Conservation (phyloP, 2,113 vertebrate genomes). For the Serinus canaria region DNA sequence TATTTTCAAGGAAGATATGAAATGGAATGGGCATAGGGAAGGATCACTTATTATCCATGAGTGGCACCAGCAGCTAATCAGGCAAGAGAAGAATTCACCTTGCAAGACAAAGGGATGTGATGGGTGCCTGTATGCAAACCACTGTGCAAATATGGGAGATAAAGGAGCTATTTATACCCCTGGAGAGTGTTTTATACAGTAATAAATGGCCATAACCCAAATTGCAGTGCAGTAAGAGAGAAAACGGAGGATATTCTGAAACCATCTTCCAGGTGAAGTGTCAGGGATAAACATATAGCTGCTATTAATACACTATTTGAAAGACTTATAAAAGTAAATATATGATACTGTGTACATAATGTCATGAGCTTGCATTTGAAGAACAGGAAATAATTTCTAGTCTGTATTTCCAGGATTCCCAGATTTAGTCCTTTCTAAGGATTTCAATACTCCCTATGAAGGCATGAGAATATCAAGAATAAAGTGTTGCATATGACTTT, state of each 20-base stretch:
- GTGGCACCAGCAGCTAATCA: not conserved
- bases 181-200: not conserved
- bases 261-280: not conserved
- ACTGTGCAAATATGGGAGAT: not conserved
- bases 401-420: not conserved
- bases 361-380: not conserved
- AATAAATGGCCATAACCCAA: not conserved
- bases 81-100: not conserved
- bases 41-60: not conserved
- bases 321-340: not conserved
- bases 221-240: not conserved
- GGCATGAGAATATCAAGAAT: not conserved
- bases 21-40: not conserved
- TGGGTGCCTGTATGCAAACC: not conserved
- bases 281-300: not conserved
- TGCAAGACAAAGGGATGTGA: not conserved
- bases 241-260: not conserved
- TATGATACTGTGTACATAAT: not conserved
- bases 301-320: not conserved
- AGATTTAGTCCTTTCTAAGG: not conserved
- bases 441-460: not conserved
- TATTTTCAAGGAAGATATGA: not conserved
- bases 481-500: not conserved
- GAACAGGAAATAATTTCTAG: not conserved
- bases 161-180: not conserved